These are phyloP conservation scores for Leuctra nigra DNA, from an alignment of 2,888 invertebrate species.

Conservation along the genomic window DNA sequence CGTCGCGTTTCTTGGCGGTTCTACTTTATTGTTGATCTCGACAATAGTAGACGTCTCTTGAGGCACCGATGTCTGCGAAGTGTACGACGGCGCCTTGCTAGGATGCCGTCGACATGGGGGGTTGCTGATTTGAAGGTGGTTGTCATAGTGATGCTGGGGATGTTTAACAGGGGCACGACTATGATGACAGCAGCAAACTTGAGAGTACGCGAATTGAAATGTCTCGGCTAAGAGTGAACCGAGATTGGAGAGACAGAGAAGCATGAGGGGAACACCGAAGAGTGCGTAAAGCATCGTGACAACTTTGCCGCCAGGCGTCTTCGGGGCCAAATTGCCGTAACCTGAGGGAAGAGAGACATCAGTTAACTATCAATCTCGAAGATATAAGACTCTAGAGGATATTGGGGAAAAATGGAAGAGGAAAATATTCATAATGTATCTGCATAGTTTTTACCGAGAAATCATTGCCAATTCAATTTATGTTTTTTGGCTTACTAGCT, in stretches of 20 bases:
- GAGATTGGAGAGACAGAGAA: constrained; percentile 77
- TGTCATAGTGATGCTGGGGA: constrained; percentile 43
- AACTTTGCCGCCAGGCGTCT: constrained; percentile 73
- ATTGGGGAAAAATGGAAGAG: too few relatives aligned
- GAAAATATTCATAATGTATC: too few relatives aligned
- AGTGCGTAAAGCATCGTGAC: constrained; percentile 83
- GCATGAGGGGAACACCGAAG: constrained; percentile 79
- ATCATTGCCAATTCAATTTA: too few relatives aligned
- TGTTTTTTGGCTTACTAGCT: too few relatives aligned
- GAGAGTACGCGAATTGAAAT: constrained; percentile 60
- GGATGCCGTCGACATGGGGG: constrained; percentile 15
- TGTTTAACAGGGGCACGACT: background rate
- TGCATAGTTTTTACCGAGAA: too few relatives aligned
- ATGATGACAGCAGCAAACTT: constrained; percentile 36
- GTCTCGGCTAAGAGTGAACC: constrained; percentile 74
- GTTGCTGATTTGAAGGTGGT: constrained; percentile 28
- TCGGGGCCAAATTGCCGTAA: constrained; percentile 79
- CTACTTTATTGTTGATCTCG: constrained; percentile 34
- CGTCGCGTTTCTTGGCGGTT: constrained; percentile 36
- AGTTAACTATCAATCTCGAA: too few relatives aligned
- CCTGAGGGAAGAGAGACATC: too few relatives aligned
- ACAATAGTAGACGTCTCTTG: constrained; percentile 13
- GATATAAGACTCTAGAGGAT: too few relatives aligned
- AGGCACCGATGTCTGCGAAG: constrained; percentile 2
- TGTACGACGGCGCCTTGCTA: constrained; percentile 13